phyloP scores from a whole-genome alignment of 2,113 vertebrate genomes.

The Promerops cafer region DNA sequence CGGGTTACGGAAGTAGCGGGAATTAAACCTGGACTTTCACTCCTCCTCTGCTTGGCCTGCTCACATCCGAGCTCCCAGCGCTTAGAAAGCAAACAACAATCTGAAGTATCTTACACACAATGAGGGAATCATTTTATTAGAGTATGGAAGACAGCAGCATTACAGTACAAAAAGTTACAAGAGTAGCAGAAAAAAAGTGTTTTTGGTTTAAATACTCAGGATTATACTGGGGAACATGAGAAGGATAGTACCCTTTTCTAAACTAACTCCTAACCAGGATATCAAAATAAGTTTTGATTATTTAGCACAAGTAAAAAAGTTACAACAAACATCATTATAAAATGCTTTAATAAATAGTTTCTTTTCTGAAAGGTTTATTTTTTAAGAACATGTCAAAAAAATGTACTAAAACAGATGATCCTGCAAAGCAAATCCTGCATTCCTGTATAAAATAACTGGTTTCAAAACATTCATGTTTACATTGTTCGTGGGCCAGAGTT shows the following conservation, averaged over 20 bases:
- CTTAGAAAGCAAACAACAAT: slow-evolving; percentile 29
- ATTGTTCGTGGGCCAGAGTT: slow-evolving; percentile 61
- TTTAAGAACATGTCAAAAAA: slow-evolving; percentile 81
- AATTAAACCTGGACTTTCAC: neutral
- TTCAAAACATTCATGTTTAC: slow-evolving; percentile 62
- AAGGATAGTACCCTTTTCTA: slow-evolving; percentile 57
- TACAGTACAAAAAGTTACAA: slow-evolving; percentile 68
- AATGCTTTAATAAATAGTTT: slow-evolving; percentile 94
- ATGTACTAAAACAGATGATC: slow-evolving; percentile 82
- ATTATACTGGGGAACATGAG: slow-evolving; percentile 62
- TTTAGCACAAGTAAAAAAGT: slow-evolving; percentile 66
- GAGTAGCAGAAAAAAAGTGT: slow-evolving; percentile 56
- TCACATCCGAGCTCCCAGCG: neutral
- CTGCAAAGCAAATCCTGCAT: slow-evolving; percentile 75
- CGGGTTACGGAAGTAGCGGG: rapidly evolving
- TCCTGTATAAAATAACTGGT: slow-evolving; percentile 80
- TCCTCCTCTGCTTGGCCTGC: neutral
- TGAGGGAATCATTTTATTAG: slow-evolving; percentile 67
- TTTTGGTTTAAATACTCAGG: slow-evolving; percentile 67
- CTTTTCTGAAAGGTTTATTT: slow-evolving; percentile 67
- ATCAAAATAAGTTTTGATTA: slow-evolving; percentile 66
- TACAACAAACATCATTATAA: slow-evolving; percentile 81
- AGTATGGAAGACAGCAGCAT: slow-evolving; percentile 67
- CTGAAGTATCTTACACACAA: slow-evolving; percentile 57
- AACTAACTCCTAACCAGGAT: slow-evolving; percentile 54